A percentile compares a stretch with the other conserved stretches of the same genome.
phyloP scores from a whole-genome alignment of 2,888 invertebrate species.

The Hylaea fasciaria region DNA sequence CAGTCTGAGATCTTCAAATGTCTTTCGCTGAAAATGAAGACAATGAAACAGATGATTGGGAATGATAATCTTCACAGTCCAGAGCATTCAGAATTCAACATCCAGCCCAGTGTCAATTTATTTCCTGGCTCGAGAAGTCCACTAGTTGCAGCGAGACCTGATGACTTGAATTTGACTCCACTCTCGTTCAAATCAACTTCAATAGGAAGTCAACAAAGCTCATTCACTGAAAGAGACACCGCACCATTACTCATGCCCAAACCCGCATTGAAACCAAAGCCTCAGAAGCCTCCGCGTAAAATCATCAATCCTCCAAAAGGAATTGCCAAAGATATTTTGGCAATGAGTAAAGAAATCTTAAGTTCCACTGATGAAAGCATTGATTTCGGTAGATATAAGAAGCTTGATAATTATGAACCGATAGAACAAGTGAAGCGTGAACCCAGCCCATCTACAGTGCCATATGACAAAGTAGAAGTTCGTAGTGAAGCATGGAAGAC shows the following conservation, averaged over 20 bases:
- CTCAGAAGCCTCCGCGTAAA: conserved; percentile 86
- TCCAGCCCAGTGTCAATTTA: conserved; percentile 90
- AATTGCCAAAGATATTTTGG: conserved; percentile 63
- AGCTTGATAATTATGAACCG: conserved; percentile 82
- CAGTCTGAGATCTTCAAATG: conserved; percentile 93
- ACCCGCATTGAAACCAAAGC: conserved; percentile 86
- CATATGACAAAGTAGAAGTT: conserved; percentile 91
- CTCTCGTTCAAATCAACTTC: conserved; percentile 78
- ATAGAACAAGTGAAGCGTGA: conserved; percentile 81
- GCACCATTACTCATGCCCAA: conserved; percentile 80
- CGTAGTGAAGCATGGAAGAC: conserved; percentile 93
- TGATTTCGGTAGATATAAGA: conserved; percentile 82
- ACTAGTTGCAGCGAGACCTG: conserved; percentile 86
- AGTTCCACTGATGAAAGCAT: conserved; percentile 76
- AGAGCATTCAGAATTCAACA: conserved; percentile 89
- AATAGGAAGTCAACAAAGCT: conserved; percentile 72
- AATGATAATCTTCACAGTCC: conserved; percentile 87
- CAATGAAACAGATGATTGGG: conserved; percentile 93
- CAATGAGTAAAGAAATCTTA: conserved; percentile 63
- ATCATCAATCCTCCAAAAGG: conserved; percentile 76
- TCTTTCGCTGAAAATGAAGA: conserved; percentile 93
- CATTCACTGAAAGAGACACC: conserved; percentile 70
- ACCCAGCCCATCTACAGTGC: conserved; percentile 70
- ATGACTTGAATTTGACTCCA: conserved; percentile 77
- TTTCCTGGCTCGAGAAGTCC: conserved; percentile 93